Conservation (phyloP, 2,113 vertebrate species). For the Anoplopoma fimbria region DNA sequence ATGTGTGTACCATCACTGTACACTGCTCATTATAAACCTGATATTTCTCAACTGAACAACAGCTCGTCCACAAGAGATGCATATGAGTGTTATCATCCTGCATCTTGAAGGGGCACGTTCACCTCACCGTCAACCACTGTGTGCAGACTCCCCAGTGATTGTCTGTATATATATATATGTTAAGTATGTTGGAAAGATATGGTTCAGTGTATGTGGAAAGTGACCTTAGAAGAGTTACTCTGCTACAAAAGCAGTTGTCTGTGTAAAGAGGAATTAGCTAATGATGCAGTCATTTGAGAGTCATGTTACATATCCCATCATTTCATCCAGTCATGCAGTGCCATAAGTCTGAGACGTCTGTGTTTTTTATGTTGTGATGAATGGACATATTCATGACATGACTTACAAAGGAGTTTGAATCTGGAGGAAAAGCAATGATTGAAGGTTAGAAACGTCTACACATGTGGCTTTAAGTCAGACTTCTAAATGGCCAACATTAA, state of each 20-base stretch:
- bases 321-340: conserved; percentile 38
- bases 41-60: background rate
- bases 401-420: background rate
- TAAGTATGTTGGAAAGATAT: conserved; percentile 48
- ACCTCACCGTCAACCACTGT: background rate
- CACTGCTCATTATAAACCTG: background rate
- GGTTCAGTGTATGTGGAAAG: conserved; percentile 43
- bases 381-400: background rate
- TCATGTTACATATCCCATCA: conserved; percentile 24
- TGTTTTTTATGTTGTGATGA: conserved; percentile 20
- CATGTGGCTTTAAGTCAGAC: background rate
- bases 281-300: conserved; percentile 48
- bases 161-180: conserved; percentile 8
- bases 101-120: background rate
- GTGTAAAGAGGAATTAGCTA: conserved; percentile 57
- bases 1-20: background rate
- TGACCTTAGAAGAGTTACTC: conserved; percentile 80
- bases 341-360: conserved; percentile 33
- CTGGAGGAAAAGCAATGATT: conserved; percentile 5
- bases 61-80: background rate
- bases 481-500: background rate
- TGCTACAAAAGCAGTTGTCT: conserved; percentile 29
- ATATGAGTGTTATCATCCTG: conserved; percentile 19
- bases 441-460: background rate
- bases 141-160: background rate